Conservation (phyloP, 2,888 invertebrate genomes). For the Drosophila niveifrons region DNA sequence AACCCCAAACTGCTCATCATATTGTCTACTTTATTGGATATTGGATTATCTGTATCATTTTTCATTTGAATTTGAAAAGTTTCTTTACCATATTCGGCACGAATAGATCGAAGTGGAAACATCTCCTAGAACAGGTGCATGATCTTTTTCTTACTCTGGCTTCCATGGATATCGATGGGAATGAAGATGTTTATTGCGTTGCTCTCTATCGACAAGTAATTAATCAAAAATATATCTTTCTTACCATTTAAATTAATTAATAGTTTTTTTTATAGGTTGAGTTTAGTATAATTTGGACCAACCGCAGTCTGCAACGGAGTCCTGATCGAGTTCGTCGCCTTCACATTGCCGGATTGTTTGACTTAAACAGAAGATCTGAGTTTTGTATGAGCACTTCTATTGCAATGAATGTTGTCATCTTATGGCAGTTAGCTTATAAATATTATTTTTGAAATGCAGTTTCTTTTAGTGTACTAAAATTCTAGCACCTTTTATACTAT, state of each 20-base stretch:
- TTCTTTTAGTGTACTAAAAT: background rate
- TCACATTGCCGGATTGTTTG: slow-evolving; percentile 60
- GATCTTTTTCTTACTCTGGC: slow-evolving; percentile 28
- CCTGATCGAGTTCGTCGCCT: slow-evolving; percentile 41
- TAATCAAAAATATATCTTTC: background rate
- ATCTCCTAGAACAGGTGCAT: slow-evolving; percentile 10
- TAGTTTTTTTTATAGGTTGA: too few relatives aligned
- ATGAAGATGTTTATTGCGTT: background rate
- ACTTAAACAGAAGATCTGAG: slow-evolving; percentile 39
- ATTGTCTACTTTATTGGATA: background rate
- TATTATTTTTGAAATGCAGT: slow-evolving; percentile 32
- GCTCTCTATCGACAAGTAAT: slow-evolving; percentile 48
- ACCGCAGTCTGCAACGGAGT: slow-evolving; percentile 40
- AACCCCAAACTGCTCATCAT: background rate
- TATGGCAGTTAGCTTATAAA: slow-evolving; percentile 66
- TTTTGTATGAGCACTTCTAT: slow-evolving; percentile 40
- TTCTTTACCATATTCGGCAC: slow-evolving; percentile 52
- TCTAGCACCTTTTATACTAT: too few relatives aligned
- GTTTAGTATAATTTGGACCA: slow-evolving; percentile 48
- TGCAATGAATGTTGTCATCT: slow-evolving; percentile 44
- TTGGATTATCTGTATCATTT: slow-evolving; percentile 10
- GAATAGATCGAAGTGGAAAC: slow-evolving; percentile 34
- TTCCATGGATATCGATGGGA: background rate
- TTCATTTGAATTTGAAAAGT: slow-evolving; percentile 44
- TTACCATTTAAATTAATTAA: too few relatives aligned